Conservation (phyloP, 2,888 invertebrate species). For the Carpatolechia fugitivella region DNA sequence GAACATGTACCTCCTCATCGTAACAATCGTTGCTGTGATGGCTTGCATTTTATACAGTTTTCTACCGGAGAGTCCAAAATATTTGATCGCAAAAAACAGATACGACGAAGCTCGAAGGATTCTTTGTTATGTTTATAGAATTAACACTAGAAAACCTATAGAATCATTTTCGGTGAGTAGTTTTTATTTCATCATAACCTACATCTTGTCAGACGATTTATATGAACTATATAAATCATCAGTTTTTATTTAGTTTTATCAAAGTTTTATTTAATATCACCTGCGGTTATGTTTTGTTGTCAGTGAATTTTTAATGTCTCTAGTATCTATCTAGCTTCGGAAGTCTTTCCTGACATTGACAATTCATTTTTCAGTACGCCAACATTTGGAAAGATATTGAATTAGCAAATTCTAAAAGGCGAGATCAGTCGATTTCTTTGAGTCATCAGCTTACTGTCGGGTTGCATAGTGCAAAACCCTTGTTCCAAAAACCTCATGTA, state of each 20-base stretch:
- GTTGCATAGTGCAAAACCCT: slow-evolving; percentile 56
- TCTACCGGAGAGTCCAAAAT: slow-evolving; percentile 64
- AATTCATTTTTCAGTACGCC: slow-evolving; percentile 44
- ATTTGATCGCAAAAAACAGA: slow-evolving; percentile 50
- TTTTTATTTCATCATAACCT: too few relatives aligned
- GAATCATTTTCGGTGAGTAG: slow-evolving; percentile 56
- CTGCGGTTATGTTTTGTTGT: too few relatives aligned
- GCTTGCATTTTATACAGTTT: slow-evolving; percentile 45
- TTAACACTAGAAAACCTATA: slow-evolving; percentile 52
- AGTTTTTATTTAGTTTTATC: too few relatives aligned
- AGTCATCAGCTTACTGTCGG: slow-evolving; percentile 47
- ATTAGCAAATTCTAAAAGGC: too few relatives aligned
- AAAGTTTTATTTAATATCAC: too few relatives aligned
- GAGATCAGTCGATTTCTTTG: slow-evolving; percentile 30
- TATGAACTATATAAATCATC: too few relatives aligned
- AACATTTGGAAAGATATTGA: slow-evolving; percentile 54
- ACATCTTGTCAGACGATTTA: too few relatives aligned
- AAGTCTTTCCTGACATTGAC: too few relatives aligned
- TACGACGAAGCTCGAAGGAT: slow-evolving; percentile 55
- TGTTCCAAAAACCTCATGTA: slow-evolving; percentile 55
- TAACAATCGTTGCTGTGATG: slow-evolving; percentile 44
- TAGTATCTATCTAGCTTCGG: too few relatives aligned
- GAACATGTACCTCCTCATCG: slow-evolving; percentile 55
- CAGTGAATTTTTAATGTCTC: too few relatives aligned
- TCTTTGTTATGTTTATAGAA: slow-evolving; percentile 50